These are phyloP conservation scores for Gorsachius goisagi DNA, from an alignment of 2,113 vertebrate genomes.

Conservation along the genomic window DNA sequence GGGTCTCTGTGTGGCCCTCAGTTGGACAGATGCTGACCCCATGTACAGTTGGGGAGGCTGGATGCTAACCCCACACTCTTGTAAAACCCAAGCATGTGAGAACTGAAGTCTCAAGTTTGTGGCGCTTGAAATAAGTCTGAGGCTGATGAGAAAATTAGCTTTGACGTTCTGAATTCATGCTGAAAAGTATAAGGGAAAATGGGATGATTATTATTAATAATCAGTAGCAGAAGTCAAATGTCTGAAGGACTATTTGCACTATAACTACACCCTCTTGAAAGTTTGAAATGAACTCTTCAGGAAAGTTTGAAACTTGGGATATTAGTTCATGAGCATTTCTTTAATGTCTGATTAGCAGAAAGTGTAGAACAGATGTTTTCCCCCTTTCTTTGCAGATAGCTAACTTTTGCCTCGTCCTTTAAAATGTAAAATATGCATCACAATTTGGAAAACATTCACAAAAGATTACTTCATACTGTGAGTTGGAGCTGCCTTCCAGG, in stretches of 20 bases:
- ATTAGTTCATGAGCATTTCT: not conserved
- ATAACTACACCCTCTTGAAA: slow-evolving; percentile 6
- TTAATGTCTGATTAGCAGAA: slow-evolving; percentile 30
- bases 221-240: slow-evolving; percentile 58
- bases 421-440: slow-evolving; percentile 51
- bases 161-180: slow-evolving; percentile 49
- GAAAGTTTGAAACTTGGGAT: slow-evolving; percentile 3
- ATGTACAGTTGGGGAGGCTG: not conserved
- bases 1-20: not conserved
- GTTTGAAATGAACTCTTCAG: slow-evolving; percentile 31
- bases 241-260: slow-evolving; percentile 42
- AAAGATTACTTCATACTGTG: slow-evolving; percentile 26
- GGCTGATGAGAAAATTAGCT: slow-evolving; percentile 59
- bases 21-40: not conserved
- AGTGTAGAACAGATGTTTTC: slow-evolving; percentile 39
- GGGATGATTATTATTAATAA: slow-evolving; percentile 47
- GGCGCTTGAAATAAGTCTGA: not conserved
- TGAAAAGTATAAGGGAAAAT: slow-evolving; percentile 42
- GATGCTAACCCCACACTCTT: not conserved
- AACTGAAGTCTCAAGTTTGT: not conserved
- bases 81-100: not conserved
- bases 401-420: slow-evolving; percentile 32
- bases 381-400: not conserved
- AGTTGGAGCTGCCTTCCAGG: slow-evolving; percentile 38
- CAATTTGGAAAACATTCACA: slow-evolving; percentile 49